Evolutionary conservation across 2,113 vertebrate species (phyloP).

Genomic region (Mustela nigripes): DNA sequence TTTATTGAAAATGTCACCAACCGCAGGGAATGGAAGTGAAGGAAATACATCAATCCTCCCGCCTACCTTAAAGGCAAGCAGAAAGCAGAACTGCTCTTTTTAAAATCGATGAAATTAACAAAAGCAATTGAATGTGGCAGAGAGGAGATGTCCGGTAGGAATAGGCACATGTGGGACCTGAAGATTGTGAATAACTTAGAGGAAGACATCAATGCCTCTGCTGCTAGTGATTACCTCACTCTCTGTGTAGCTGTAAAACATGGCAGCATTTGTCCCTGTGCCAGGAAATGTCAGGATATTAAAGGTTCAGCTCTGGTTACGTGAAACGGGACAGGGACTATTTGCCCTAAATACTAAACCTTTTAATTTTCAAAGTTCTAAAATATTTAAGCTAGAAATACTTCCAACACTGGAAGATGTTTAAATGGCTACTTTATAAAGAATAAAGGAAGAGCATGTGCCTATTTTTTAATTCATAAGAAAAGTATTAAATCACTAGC

Average conservation of each 20-base stretch:
- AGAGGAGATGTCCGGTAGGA: conserved; percentile 68
- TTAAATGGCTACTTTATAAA: conserved; percentile 70
- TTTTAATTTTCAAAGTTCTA: conserved; percentile 76
- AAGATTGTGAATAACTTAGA: conserved; percentile 71
- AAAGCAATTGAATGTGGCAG: conserved; percentile 73
- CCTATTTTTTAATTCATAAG: conserved; percentile 79
- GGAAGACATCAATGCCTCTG: conserved; percentile 63
- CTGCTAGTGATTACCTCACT: conserved; percentile 64
- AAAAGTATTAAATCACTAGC: conserved; percentile 78
- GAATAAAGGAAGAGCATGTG: conserved; percentile 63
- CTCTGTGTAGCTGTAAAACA: conserved; percentile 56
- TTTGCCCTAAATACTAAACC: conserved; percentile 71
- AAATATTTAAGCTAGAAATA: conserved; percentile 76
- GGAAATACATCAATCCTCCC: conserved; percentile 61
- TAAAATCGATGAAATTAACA: conserved; percentile 79
- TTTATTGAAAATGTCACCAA: conserved; percentile 75
- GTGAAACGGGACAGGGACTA: conserved; percentile 55
- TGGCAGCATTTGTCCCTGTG: conserved; percentile 38
- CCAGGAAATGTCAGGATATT: conserved; percentile 63
- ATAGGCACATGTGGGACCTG: conserved; percentile 16
- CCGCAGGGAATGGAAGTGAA: conserved; percentile 62
- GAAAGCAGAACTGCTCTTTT: conserved; percentile 73
- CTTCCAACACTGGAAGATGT: conserved; percentile 31
- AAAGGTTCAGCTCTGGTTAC: conserved; percentile 15
- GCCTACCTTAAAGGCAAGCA: conserved; percentile 61